Evolutionary conservation across 1,140 invertebrate species (phyloP).

Genomic region (Sitobion miscanthi): DNA sequence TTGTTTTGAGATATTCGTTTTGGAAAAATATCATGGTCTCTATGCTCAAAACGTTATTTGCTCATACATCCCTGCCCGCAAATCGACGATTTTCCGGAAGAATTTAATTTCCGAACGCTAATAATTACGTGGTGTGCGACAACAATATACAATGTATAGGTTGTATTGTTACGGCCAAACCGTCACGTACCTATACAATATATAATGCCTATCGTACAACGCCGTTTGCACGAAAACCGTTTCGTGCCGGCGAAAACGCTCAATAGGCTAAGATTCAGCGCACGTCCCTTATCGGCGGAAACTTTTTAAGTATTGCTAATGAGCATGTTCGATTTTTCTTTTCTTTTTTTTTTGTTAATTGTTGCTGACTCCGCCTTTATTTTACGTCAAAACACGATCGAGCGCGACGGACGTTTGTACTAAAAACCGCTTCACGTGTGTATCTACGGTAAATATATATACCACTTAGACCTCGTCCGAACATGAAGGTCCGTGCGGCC

Average conservation of each 20-base stretch:
- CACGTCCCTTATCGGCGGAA: not conserved
- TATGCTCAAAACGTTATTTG: too few species aligned
- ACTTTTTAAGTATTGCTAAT: conserved; percentile 17
- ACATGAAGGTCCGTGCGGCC: not conserved
- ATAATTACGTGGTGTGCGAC: not conserved
- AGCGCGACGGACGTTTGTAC: too few species aligned
- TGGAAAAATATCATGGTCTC: too few species aligned
- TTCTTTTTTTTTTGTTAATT: not conserved
- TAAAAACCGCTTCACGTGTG: not conserved
- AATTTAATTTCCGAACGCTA: not conserved
- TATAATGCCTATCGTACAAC: not conserved
- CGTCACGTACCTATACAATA: not conserved
- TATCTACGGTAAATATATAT: not conserved
- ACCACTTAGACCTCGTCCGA: not conserved
- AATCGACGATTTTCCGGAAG: not conserved
- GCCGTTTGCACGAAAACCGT: not conserved
- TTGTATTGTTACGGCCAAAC: not conserved
- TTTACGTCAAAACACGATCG: not conserved
- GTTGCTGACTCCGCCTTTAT: not conserved
- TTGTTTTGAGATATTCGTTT: too few species aligned
- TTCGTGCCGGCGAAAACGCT: not conserved
- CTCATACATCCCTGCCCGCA: too few species aligned
- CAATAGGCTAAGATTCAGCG: not conserved
- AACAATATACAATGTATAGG: not conserved
- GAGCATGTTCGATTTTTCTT: not conserved